Base-by-base conservation (phyloP, 2,113 vertebrate species). In the Sardina pilchardus region DNA sequence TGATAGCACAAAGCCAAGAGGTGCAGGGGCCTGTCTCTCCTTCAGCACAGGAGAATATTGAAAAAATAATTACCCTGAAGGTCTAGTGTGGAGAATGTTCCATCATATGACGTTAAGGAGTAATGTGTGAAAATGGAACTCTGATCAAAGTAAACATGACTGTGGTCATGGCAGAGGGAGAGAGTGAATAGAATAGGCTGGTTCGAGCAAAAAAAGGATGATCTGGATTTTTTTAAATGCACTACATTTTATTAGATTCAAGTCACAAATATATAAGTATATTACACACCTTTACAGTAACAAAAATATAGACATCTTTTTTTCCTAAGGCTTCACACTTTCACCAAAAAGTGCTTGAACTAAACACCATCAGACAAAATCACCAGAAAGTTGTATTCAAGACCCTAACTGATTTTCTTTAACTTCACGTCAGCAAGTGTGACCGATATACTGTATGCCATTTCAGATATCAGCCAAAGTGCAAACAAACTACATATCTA, bases 241-340 rank as follows among this genome's bases (percentile, higher is more conserved):
- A 92, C 92, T 91, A 88, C 89, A 92, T 95, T 94, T 92, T 94
- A 78, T 92, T 93, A 59, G 71, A 90, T 87, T 86, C 87, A 88
- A 86, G 80, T 93, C 92, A 93, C 91, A 92, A 91, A 91, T 34
- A 56, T 90, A 88, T 88, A 90, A 89, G 84, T 78, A 88, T 91
- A 36, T 78, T 78, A 34, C 71, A 78, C 71, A 78, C 10, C 71
- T 82, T 86, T 59, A 47, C 34, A 90, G 82, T 88, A 86, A 92
- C 91, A 93, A 93, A 94, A 95, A 93, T 94, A 94, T 93, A 78
- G 26, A 94, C 93, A 93, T 71, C 83, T 90, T 89, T 86, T 42
- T 84, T 86, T 67, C 89, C 88, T 87, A 91, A 91, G 86, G 90
- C 89, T 88, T 90, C 0, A 89, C 88, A 91, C 86, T 89, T 59